A percentile compares a stretch with the other conserved stretches of the same genome.
phyloP scores from a whole-genome alignment of 2,797 vertebrate species.

The Brotula barbata region DNA sequence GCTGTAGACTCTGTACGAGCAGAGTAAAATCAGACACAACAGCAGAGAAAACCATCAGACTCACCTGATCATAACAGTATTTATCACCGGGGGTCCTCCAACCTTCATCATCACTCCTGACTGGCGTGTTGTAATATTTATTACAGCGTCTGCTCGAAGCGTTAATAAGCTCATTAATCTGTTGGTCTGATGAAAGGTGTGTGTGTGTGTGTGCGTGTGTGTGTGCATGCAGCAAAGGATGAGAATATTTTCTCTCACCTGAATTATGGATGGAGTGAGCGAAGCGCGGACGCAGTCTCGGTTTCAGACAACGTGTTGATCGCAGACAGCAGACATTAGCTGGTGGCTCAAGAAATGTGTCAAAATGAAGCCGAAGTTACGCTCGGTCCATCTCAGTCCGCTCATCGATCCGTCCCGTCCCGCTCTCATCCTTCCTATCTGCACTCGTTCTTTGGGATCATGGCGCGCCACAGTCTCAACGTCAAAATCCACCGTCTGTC shows the following conservation, averaged over 20 bases:
- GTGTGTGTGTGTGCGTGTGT: no score
- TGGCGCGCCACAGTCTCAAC: slow-evolving; percentile 39
- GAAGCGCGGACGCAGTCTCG: slow-evolving; percentile 63
- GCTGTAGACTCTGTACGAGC: no score
- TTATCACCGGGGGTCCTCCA: no score
- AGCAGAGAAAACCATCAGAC: no score
- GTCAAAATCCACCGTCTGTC: slow-evolving; percentile 13
- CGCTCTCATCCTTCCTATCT: slow-evolving; percentile 53
- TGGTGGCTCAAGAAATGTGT: slow-evolving; percentile 6
- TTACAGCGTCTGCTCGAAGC: no score
- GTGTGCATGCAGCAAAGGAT: slow-evolving; percentile 7
- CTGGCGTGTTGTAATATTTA: no score
- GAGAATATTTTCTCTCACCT: slow-evolving; percentile 66
- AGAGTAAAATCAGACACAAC: no score
- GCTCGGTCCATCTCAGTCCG: slow-evolving; percentile 56
- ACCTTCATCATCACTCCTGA: no score
- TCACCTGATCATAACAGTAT: no score
- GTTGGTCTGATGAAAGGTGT: no score
- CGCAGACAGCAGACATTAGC: slow-evolving; percentile 25
- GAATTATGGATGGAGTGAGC: slow-evolving; percentile 55
- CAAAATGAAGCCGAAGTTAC: slow-evolving; percentile 37
- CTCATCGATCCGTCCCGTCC: slow-evolving; percentile 40
- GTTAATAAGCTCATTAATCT: no score
- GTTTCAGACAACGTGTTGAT: slow-evolving; percentile 78
- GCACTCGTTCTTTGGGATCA: slow-evolving; percentile 36